Base-by-base conservation (phyloP, 2,888 invertebrate genomes). In the Leptopterna dolabrata region DNA sequence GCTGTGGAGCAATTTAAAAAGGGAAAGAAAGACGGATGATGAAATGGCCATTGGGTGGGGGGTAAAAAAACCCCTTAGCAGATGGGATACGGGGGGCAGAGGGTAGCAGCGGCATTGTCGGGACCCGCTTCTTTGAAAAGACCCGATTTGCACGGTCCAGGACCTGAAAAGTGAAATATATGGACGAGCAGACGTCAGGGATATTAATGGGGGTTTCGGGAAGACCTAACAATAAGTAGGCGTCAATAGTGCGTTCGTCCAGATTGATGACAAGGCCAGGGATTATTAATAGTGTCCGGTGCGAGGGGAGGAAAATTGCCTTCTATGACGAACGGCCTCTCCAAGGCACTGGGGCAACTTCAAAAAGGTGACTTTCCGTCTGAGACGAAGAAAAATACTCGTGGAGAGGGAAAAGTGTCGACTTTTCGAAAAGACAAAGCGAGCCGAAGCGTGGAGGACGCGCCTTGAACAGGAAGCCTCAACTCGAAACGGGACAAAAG, bases 201-300 rank as follows among this genome's bases (percentile, higher is more conserved):
- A 87, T 81, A 87, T 87, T 87, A 87, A 87, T 87, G 87, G 87
- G 78, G 80, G 29, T 41, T 63, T 71, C 73, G 63, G 36, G n/a
- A n/a, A 73, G 73, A 73, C 78, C 82, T 87, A 87, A 87, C 87
- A 87, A 87, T 87, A 87, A 87, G 78, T 87, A 87, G 87, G 82
- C 87, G 87, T 87, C 87, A 87, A 87, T 87, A 87, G 87, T 87
- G 45, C 76, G 51, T 47, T 30, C 78, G 55, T 24, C 78, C 87
- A 87, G 87, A 87, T 87, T 87, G 87, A 87, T 87, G 87, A 87
- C 87, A 87, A 70, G 73, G 19, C 24, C 19, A 4, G 27, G 24
- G 63, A 86, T 87, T 87, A 87, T 87, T 87, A 87, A 87, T 87
- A 87, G 87, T 87, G 87, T 87, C 87, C 87, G 82, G 87, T 29